Evolutionary conservation across 2,888 invertebrate species (phyloP), one percentile per base, ranked within the genome.

Genomic region (Protodeltote pygarga): DNA sequence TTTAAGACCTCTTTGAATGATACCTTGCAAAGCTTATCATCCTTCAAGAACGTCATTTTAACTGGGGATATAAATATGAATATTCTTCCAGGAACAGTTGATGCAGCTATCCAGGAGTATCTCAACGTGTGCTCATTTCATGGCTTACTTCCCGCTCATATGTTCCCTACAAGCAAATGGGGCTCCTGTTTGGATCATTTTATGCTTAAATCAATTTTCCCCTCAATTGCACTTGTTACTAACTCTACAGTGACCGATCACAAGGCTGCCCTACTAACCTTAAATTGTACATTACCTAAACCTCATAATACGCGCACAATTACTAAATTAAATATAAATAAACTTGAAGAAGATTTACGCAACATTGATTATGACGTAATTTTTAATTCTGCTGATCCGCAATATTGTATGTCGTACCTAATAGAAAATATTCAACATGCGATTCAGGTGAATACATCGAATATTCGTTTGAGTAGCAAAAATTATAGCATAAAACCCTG

Each of bases 401-500:
- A n/a, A n/a, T n/a, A n/a, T 11, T 34, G 23, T 4, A 1, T 34
- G 4, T 24, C 23, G 3, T 24, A 14, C 9, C 14, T 32, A 9
- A 34, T 16, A 24, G 3, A 34, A 2, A 8, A 24, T 34, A 10
- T 34, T 34, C 34, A 34, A 34, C 3, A 5, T 1, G 34, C 34
- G 8, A 24, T 34, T 16, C 10, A 3, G 16, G 24, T 24, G 6
- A 23, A 34, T 4, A 34, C 34, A 4, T 11, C 15, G 8, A 10
- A 34, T 8, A 24, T 24, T 10, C n/a, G n/a, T n/a, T n/a, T n/a
- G n/a, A n/a, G n/a, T n/a, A n/a, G n/a, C n/a, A n/a, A n/a, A n/a
- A n/a, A n/a, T n/a, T n/a, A n/a, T n/a, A n/a, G n/a, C 2, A 34
- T 34, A 24, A 34, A 34, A 34, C 34, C 34, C 10, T 34, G 34